Percentiles rank a stretch among this genome's conserved stretches.
phyloP scores from a whole-genome alignment of 2,113 vertebrate genomes.

The Irena cyanogastra region DNA sequence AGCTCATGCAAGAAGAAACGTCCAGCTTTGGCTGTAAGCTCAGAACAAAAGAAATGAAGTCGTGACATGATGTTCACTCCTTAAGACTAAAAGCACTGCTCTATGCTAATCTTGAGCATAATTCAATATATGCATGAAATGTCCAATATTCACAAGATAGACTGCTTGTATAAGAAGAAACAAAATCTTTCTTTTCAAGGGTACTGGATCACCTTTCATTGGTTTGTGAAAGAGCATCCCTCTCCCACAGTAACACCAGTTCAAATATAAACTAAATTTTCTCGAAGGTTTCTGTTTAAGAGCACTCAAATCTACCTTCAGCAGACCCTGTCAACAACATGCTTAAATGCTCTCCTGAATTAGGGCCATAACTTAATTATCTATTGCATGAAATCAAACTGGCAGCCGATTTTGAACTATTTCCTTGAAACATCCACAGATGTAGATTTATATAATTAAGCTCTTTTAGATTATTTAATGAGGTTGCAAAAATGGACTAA shows the following conservation, averaged over 20 bases:
- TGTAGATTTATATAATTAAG: constrained; percentile 7
- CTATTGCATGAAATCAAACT: neutral
- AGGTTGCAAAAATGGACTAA: neutral
- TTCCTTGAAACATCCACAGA: constrained; percentile 19
- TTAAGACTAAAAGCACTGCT: neutral
- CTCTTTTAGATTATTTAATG: constrained; percentile 10
- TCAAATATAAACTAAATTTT: neutral
- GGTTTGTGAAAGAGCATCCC: neutral
- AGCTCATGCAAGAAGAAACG: neutral
- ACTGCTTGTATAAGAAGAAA: neutral
- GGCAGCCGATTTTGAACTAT: neutral
- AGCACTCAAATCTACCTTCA: neutral
- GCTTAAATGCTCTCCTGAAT: neutral
- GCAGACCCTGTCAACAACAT: neutral
- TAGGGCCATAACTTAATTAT: neutral
- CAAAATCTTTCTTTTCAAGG: neutral
- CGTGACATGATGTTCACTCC: neutral
- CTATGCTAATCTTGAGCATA: neutral
- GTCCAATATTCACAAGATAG: neutral
- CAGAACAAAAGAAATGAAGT: neutral
- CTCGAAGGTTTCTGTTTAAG: neutral
- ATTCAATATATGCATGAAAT: neutral
- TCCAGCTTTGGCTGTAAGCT: neutral
- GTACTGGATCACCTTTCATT: neutral
- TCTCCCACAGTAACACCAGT: neutral